Percentiles rank a stretch among this genome's conserved stretches.
These are phyloP conservation scores for Nyleta sp. DNA, from an alignment of 2,888 invertebrate genomes.

Conservation along the genomic window DNA sequence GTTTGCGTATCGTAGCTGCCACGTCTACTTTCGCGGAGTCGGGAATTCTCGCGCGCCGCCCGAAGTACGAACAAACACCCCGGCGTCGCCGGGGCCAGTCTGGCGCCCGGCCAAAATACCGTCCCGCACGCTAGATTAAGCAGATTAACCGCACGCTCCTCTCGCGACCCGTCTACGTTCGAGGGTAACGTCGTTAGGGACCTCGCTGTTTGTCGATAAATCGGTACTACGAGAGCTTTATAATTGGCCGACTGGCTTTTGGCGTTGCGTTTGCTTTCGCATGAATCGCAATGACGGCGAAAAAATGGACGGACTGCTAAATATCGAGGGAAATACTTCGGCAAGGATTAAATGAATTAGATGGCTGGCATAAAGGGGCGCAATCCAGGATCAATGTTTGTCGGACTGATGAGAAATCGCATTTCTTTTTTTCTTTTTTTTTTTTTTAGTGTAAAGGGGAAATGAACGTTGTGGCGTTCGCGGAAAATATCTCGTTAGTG, in stretches of 20 bases:
- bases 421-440: too few species aligned
- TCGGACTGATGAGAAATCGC: too few species aligned
- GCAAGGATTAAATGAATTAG: too few species aligned
- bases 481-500: too few species aligned
- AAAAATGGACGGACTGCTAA: too few species aligned
- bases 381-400: too few species aligned
- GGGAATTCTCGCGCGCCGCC: conserved; percentile 48
- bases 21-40: conserved; percentile 44
- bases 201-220: conserved; percentile 65
- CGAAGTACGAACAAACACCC: conserved; percentile 41
- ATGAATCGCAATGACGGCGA: too few species aligned
- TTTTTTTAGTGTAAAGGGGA: too few species aligned
- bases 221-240: conserved; percentile 54
- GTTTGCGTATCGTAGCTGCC: conserved; percentile 62
- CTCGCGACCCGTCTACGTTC: conserved; percentile 33
- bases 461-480: too few species aligned
- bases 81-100: conserved; percentile 32
- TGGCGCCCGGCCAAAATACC: conserved; percentile 69
- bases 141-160: conserved; percentile 70
- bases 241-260: conserved; percentile 43
- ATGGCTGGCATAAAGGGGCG: too few species aligned
- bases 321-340: too few species aligned
- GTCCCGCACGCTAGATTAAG: conserved; percentile 71
- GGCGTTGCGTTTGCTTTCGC: conserved; percentile 21
- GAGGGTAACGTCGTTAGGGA: conserved; percentile 59